phyloP scores from a whole-genome alignment of 2,113 vertebrate species.

The Bagarius yarrelli region DNA sequence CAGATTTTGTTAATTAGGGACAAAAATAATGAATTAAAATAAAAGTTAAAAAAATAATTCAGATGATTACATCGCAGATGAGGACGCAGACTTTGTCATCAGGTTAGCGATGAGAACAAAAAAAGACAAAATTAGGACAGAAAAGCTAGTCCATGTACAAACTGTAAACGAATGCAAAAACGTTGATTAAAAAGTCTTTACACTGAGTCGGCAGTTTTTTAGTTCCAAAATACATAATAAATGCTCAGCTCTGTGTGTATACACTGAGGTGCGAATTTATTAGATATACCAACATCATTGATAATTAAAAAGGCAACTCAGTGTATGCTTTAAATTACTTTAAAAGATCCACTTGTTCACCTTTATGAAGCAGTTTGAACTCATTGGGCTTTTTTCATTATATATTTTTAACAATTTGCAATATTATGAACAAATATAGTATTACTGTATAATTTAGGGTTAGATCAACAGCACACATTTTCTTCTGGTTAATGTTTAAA shows the following conservation, averaged over 20 bases:
- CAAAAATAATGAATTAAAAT: slow-evolving; percentile 9
- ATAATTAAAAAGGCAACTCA: slow-evolving; percentile 27
- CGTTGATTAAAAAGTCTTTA: neutral
- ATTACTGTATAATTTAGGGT: slow-evolving; percentile 54
- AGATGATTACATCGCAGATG: slow-evolving; percentile 66
- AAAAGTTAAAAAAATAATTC: slow-evolving; percentile 52
- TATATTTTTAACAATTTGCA: slow-evolving; percentile 54
- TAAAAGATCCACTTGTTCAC: slow-evolving; percentile 53
- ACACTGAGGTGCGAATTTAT: slow-evolving; percentile 25
- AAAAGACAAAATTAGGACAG: slow-evolving; percentile 49
- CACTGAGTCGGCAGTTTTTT: slow-evolving; percentile 18
- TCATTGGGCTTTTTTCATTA: slow-evolving; percentile 52
- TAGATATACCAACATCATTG: neutral
- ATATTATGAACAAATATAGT: slow-evolving; percentile 66
- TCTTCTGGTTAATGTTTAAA: slow-evolving; percentile 50
- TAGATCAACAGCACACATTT: slow-evolving; percentile 61
- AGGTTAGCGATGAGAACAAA: slow-evolving; percentile 61
- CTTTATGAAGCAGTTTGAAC: slow-evolving; percentile 58
- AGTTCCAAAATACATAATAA: slow-evolving; percentile 6
- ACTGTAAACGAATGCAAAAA: slow-evolving; percentile 48
- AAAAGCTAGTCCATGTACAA: slow-evolving; percentile 56
- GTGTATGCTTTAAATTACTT: slow-evolving; percentile 53
- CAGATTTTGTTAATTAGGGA: slow-evolving; percentile 68
- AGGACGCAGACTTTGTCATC: slow-evolving; percentile 67
- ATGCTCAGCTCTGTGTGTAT: slow-evolving; percentile 12